Percentiles rank a stretch among this genome's conserved stretches.
These are phyloP conservation scores for Halcyon chelicuti DNA, from an alignment of 2,797 vertebrate genomes.

Conservation along the genomic window DNA sequence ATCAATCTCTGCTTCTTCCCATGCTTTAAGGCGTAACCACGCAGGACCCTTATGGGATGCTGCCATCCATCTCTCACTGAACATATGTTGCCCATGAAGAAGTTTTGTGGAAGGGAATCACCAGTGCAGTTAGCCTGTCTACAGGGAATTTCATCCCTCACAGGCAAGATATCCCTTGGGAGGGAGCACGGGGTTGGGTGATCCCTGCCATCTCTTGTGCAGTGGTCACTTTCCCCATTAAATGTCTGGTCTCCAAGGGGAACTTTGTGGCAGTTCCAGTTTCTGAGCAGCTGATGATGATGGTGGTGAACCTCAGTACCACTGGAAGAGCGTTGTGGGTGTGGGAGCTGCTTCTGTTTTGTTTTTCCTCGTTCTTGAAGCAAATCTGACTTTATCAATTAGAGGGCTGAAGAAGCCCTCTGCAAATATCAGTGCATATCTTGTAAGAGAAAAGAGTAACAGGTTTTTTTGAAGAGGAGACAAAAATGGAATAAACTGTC, in stretches of 20 bases:
- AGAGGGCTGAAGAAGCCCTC: neutral
- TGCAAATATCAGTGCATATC: neutral
- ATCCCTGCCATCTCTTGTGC: neutral
- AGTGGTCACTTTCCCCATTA: neutral
- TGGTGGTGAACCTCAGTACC: neutral
- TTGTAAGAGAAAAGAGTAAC: neutral
- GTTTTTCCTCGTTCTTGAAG: neutral
- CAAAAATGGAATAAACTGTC: neutral
- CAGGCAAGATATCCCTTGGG: neutral
- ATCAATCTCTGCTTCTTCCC: neutral
- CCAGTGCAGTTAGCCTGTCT: neutral
- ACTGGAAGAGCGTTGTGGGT: neutral
- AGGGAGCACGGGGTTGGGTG: fast-evolving
- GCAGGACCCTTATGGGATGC: neutral
- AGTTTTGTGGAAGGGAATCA: neutral
- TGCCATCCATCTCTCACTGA: conserved; percentile 7
- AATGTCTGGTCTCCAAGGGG: neutral
- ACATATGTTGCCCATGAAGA: fast-evolving
- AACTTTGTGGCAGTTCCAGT: neutral
- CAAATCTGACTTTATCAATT: neutral
- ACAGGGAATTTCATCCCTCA: neutral
- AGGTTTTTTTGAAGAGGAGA: neutral
- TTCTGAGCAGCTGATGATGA: neutral
- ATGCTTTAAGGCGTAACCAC: neutral
- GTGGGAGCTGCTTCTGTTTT: neutral